A percentile compares a stretch with the other conserved stretches of the same genome.
These are phyloP conservation scores for Xiphorhynchus elegans DNA, from an alignment of 2,113 vertebrate genomes.

Conservation along the genomic window DNA sequence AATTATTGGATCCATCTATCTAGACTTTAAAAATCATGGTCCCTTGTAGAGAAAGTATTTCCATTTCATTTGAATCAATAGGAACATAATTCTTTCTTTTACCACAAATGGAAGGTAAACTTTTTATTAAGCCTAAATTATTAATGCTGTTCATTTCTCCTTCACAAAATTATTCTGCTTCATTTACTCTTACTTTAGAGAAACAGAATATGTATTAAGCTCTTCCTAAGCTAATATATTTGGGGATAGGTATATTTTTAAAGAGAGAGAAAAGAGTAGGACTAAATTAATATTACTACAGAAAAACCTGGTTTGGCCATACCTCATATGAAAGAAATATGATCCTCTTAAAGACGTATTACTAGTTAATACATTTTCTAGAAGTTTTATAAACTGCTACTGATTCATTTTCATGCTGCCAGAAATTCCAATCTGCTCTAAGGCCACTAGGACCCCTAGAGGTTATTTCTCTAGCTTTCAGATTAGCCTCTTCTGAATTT, in stretches of 20 bases:
- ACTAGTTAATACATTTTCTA: neutral
- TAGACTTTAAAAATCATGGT: neutral
- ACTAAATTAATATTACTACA: neutral
- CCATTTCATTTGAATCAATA: neutral
- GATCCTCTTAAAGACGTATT: neutral
- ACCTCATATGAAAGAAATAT: neutral
- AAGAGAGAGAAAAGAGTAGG: neutral
- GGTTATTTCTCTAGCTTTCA: neutral
- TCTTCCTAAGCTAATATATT: neutral
- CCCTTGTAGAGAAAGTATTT: neutral
- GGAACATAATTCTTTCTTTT: neutral
- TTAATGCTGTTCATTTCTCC: neutral
- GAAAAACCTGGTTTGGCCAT: neutral
- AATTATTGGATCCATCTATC: neutral
- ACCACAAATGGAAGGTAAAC: neutral
- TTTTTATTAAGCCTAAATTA: neutral
- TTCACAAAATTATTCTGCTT: neutral
- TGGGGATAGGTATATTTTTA: neutral
- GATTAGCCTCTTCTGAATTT: neutral
- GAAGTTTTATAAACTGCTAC: neutral
- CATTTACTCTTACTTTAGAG: neutral
- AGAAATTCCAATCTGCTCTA: neutral
- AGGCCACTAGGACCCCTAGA: neutral
- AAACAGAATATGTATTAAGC: neutral
- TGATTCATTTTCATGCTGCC: neutral